Base-by-base conservation (phyloP, 2,888 invertebrate genomes). In the Morpho helenor region DNA sequence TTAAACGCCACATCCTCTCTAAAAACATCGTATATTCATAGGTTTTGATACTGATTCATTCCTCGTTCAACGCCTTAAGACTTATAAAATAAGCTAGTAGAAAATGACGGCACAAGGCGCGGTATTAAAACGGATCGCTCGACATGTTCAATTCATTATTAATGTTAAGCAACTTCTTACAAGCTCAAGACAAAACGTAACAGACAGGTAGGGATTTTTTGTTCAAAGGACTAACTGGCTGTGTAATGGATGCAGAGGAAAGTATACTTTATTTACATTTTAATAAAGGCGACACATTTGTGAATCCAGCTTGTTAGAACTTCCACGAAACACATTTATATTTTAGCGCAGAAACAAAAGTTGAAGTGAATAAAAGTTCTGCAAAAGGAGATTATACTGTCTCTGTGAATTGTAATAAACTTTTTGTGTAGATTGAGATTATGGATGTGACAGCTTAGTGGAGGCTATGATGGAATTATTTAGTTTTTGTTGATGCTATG, bases 311-410 rank as follows among this genome's bases (percentile, higher is more conserved):
- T 58, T 58, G 58, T 58, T 58, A 58, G 53, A 59, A 56, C 43
- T 61, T 59, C 49, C 54, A 59, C 55, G 53, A 59, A 63, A 52
- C 42, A 62, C 60, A 60, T 63, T 58, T 60, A 60, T 63, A 56
- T 60, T 60, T 56, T 50, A 56, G 51, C 57, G 55, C 52, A 65
- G 62, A 62, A 62, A 60, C 52, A 62, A 51, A 55, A 57, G 60
- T 61, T 56, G 49, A 40, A 65, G 61, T 64, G 62, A 64, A 66
- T 61, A 64, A 64, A 60, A 61, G 58, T 65, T 63, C 16, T 49
- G 56, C 59, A 57, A 57, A 59, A 57, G 56, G 59, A 62, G 55
- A 57, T 62, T 62, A 60, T 42, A 52, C 49, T 60, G 56, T 56
- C 56, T 55, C 43, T 53, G 10, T 52, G 56, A 52, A 60, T 56